These are phyloP conservation scores for Zaprionus lachaisei DNA, from an alignment of 1,140 invertebrate genomes.

Conservation along the genomic window DNA sequence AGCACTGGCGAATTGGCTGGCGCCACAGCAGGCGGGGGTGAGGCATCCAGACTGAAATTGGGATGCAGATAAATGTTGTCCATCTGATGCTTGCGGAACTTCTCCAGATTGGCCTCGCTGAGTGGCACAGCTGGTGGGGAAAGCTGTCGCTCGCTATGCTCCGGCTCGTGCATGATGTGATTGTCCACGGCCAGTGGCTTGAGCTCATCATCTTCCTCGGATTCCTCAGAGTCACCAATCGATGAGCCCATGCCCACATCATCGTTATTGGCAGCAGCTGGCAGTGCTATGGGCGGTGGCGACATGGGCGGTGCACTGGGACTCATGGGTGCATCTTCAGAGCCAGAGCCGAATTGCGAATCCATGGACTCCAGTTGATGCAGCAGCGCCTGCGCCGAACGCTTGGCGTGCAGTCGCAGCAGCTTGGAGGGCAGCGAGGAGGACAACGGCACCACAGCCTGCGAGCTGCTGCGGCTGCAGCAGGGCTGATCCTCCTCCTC, in stretches of 20 bases:
- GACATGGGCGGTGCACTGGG: conserved; percentile 69
- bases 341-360: conserved; percentile 75
- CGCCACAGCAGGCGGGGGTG: conserved; percentile 68
- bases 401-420: conserved; percentile 70
- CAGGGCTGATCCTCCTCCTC: conserved; percentile 51
- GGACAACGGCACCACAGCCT: conserved; percentile 74
- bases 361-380: conserved; percentile 72
- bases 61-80: conserved; percentile 82
- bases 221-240: conserved; percentile 78
- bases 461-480: conserved; percentile 65
- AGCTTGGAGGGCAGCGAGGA: conserved; percentile 77
- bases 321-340: conserved; percentile 37
- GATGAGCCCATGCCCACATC: conserved; percentile 82
- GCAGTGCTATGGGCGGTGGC: conserved; percentile 37
- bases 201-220: conserved; percentile 81
- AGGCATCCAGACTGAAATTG: conserved; percentile 70
- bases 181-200: conserved; percentile 82
- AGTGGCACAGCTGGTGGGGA: conserved; percentile 57
- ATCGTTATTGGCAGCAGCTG: conserved; percentile 31
- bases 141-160: conserved; percentile 33
- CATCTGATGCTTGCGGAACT: conserved; percentile 77
- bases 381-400: conserved; percentile 72
- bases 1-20: conserved; percentile 64
- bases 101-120: conserved; percentile 76
- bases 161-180: conserved; percentile 69